phyloP scores from a whole-genome alignment of 2,113 vertebrate genomes.

The Clarias magur region DNA sequence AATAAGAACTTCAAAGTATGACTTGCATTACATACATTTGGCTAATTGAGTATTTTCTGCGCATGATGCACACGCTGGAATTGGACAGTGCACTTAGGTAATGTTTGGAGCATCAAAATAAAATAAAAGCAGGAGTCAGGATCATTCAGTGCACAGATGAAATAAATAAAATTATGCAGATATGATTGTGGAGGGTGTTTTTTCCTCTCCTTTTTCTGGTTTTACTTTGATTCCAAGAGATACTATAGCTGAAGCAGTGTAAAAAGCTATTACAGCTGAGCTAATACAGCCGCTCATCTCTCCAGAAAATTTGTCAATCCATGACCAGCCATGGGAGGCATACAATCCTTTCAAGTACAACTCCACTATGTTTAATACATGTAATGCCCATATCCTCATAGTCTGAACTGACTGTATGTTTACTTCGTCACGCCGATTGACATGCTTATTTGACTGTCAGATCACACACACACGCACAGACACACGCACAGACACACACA shows the following conservation, averaged over 20 bases:
- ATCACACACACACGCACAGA: background rate
- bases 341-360: slow-evolving; percentile 42
- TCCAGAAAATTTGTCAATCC: slow-evolving; percentile 38
- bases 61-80: background rate
- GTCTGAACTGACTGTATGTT: slow-evolving; percentile 15
- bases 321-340: slow-evolving; percentile 32
- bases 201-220: background rate
- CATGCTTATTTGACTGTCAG: slow-evolving; percentile 39
- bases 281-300: slow-evolving; percentile 29
- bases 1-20: background rate
- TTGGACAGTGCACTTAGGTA: background rate
- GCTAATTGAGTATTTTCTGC: slow-evolving; percentile 3
- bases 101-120: background rate
- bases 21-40: background rate
- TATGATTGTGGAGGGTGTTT: slow-evolving; percentile 12
- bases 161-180: slow-evolving; percentile 37
- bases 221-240: slow-evolving; percentile 1
- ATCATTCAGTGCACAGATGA: slow-evolving; percentile 25
- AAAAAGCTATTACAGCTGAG: background rate
- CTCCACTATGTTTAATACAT: slow-evolving; percentile 47
- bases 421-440: slow-evolving; percentile 24
- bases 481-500: background rate
- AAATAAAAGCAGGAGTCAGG: slow-evolving; percentile 9
- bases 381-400: slow-evolving; percentile 26
- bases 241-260: background rate